phyloP scores from a whole-genome alignment of 2,797 vertebrate genomes.

The Pantherophis vulpinus region DNA sequence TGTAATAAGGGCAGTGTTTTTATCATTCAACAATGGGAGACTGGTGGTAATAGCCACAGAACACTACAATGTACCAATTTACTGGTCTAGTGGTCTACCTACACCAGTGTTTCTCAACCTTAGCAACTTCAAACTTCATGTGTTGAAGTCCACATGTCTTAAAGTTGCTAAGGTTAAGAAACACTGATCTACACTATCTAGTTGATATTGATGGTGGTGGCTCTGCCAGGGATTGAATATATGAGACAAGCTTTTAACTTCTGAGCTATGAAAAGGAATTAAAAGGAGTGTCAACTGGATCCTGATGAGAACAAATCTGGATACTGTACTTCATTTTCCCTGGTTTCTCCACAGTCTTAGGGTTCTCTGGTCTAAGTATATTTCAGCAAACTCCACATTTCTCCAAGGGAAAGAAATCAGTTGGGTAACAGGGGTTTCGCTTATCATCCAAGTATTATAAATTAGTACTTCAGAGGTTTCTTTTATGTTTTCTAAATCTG shows the following conservation, averaged over 20 bases:
- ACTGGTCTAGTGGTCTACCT: neutral
- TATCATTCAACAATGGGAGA: neutral
- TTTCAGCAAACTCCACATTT: neutral
- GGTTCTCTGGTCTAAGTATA: neutral
- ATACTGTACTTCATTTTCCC: neutral
- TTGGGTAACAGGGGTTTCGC: neutral
- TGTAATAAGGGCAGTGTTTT: neutral
- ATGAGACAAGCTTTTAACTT: neutral
- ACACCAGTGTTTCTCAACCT: neutral
- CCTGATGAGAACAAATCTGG: neutral
- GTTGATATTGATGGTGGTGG: neutral
- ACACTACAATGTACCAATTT: neutral
- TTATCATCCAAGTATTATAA: neutral
- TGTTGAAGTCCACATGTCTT: neutral
- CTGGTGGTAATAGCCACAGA: neutral
- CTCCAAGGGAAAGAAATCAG: neutral
- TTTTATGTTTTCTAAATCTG: neutral
- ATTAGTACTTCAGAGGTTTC: neutral
- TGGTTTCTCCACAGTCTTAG: neutral
- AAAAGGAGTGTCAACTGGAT: neutral
- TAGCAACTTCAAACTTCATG: neutral
- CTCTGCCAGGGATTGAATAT: neutral
- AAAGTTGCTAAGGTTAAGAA: neutral
- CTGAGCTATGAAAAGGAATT: neutral
- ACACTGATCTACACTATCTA: neutral